Evolutionary conservation across 2,797 vertebrate species (phyloP).

Genomic region (Chrosomus eos): DNA sequence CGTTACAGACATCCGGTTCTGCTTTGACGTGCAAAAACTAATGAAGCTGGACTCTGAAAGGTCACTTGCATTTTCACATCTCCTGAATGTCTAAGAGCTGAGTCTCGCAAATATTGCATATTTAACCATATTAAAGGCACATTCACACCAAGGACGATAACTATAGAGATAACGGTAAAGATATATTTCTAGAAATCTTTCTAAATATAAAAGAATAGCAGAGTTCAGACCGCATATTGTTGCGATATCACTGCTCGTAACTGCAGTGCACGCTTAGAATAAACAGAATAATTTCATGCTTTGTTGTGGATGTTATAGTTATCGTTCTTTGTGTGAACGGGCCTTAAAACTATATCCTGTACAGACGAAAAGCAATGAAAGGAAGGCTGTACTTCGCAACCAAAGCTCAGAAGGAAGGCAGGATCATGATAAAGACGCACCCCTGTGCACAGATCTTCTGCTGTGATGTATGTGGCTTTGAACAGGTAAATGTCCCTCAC

Average conservation of each 20-base stretch:
- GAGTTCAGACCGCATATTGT: background rate
- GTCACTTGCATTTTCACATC: conserved; percentile 69
- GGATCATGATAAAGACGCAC: conserved; percentile 92
- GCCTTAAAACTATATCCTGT: conserved; percentile 30
- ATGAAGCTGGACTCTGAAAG: conserved; percentile 92
- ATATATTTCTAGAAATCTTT: background rate
- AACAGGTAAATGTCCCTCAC: conserved; percentile 79
- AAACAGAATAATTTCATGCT: background rate
- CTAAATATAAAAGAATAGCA: background rate
- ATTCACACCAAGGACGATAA: background rate
- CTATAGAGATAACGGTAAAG: background rate
- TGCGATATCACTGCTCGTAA: background rate
- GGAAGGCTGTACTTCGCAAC: conserved; percentile 93
- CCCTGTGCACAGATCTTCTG: conserved; percentile 92
- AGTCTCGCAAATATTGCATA: background rate
- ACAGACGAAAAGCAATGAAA: conserved; percentile 95
- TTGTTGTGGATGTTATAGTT: background rate
- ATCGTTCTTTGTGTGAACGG: background rate
- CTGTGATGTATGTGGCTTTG: conserved; percentile 90
- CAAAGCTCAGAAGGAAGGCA: conserved; percentile 90
- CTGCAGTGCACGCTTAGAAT: background rate
- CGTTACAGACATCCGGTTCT: conserved; percentile 92
- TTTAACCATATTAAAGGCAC: conserved; percentile 19
- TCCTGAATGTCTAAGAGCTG: background rate
- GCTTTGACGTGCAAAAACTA: conserved; percentile 89